These are phyloP conservation scores for Euwallacea similis DNA, from an alignment of 1,140 invertebrate species.

Conservation along the genomic window DNA sequence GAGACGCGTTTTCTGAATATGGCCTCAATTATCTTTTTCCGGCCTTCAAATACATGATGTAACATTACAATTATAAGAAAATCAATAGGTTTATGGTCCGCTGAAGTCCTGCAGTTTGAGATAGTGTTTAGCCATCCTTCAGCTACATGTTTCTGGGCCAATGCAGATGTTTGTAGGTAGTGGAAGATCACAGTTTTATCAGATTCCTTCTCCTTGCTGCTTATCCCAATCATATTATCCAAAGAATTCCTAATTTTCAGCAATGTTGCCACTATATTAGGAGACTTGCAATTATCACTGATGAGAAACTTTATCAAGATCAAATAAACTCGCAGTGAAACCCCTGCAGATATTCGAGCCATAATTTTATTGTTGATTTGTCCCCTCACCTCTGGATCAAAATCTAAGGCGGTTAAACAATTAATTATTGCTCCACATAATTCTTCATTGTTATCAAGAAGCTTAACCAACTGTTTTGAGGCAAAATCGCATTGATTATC, in stretches of 20 bases:
- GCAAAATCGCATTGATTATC: constrained; percentile 44
- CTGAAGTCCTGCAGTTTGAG: constrained; percentile 35
- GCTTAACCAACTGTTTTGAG: constrained; percentile 43
- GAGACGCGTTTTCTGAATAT: constrained; percentile 54
- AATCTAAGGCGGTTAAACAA: constrained; percentile 48
- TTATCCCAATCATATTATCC: constrained; percentile 41
- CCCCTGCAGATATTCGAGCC: constrained; percentile 35
- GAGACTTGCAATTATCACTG: constrained; percentile 36
- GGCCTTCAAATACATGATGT: constrained; percentile 51
- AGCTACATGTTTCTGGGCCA: constrained; percentile 37
- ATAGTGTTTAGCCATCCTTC: constrained; percentile 48
- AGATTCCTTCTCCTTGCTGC: constrained; percentile 39
- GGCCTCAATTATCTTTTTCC: constrained; percentile 52
- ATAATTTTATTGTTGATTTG: constrained; percentile 47
- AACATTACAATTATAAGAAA: constrained; percentile 54
- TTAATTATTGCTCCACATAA: constrained; percentile 47
- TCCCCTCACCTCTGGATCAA: constrained; percentile 37
- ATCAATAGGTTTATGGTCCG: constrained; percentile 54
- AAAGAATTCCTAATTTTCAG: constrained; percentile 45
- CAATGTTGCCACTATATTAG: constrained; percentile 33
- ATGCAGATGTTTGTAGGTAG: constrained; percentile 37
- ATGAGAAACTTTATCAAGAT: constrained; percentile 48
- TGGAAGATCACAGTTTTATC: constrained; percentile 45
- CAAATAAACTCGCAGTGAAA: constrained; percentile 44
- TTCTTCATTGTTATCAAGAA: constrained; percentile 45